phyloP scores from a whole-genome alignment of 2,113 vertebrate species.

The Oenanthe melanoleuca region DNA sequence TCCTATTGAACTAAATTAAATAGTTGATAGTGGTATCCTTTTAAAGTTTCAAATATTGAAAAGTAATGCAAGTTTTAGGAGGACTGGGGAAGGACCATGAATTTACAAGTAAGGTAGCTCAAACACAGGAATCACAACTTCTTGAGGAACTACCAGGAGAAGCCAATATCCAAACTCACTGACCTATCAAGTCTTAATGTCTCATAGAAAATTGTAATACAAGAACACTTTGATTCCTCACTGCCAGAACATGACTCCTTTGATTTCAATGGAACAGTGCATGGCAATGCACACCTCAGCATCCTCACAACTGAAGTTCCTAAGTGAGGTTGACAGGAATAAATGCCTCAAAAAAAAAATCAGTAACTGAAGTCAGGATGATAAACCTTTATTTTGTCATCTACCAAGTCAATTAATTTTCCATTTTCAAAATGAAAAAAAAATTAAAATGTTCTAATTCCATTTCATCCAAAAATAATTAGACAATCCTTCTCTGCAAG shows the following conservation, averaged over 20 bases:
- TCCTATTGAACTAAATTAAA: background rate
- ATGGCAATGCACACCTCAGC: background rate
- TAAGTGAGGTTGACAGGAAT: background rate
- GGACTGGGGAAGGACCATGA: background rate
- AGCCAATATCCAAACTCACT: background rate
- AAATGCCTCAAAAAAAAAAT: background rate
- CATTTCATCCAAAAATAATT: background rate
- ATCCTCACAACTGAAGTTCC: background rate
- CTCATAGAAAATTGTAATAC: background rate
- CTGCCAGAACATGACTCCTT: background rate
- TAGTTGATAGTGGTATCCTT: background rate
- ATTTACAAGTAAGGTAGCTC: background rate
- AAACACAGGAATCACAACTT: background rate
- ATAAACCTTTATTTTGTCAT: background rate
- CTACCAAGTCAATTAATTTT: background rate
- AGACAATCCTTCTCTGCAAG: background rate
- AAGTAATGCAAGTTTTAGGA: background rate
- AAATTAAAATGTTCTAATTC: background rate
- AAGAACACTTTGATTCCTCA: background rate
- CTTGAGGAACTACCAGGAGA: background rate
- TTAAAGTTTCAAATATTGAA: background rate
- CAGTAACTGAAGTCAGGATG: background rate
- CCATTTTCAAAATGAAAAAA: background rate
- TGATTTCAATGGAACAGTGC: fast-evolving
- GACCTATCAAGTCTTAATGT: background rate